These are phyloP conservation scores for Sclerurus mexicanus DNA, from an alignment of 2,113 vertebrate species.

Conservation along the genomic window DNA sequence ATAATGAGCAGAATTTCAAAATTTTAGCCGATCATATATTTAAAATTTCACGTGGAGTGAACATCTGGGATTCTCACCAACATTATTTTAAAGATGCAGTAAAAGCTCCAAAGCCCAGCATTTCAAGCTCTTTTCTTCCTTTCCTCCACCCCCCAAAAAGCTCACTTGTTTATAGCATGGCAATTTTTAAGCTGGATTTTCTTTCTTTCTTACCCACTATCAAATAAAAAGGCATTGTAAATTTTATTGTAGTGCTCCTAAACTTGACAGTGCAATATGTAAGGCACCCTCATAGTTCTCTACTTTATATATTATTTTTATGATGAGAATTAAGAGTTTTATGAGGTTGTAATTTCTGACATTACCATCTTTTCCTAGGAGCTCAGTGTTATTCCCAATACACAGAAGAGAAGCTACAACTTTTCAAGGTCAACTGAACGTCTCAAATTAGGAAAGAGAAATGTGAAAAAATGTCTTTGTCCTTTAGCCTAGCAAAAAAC, in stretches of 20 bases:
- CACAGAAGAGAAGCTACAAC: conserved; percentile 34
- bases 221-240: conserved; percentile 75
- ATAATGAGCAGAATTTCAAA: neutral
- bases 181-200: conserved; percentile 66
- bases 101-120: neutral
- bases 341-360: conserved; percentile 78
- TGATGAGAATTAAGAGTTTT: conserved; percentile 77
- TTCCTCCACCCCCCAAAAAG: neutral
- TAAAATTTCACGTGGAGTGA: conserved; percentile 32
- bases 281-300: conserved; percentile 72
- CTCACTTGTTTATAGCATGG: conserved; percentile 63
- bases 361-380: conserved; percentile 69
- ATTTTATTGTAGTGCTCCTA: conserved; percentile 73
- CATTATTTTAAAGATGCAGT: conserved; percentile 1
- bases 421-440: conserved; percentile 72
- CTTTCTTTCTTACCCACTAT: conserved; percentile 36
- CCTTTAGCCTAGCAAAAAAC: neutral
- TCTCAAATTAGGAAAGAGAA: neutral
- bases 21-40: conserved; percentile 5
- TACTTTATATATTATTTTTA: conserved; percentile 83
- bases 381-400: conserved; percentile 53
- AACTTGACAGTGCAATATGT: conserved; percentile 73
- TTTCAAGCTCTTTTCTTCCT: neutral
- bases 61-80: conserved; percentile 23
- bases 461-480: fast-evolving